Conservation (phyloP, 2,113 vertebrate genomes). For the cattle (Bos taurus) region DNA sequence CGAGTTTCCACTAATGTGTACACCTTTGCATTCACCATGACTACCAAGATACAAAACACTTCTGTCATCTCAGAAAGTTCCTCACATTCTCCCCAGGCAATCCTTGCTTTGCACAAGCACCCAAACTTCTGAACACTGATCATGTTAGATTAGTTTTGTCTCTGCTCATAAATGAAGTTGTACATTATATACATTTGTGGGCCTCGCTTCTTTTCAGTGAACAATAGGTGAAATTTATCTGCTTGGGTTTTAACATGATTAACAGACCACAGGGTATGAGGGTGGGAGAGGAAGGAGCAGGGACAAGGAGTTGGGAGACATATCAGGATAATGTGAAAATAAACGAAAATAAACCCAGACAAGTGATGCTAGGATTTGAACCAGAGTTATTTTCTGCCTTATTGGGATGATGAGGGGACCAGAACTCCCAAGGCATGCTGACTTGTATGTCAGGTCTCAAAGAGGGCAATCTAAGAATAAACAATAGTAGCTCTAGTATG, state of each 20-base stretch:
- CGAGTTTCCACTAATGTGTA: background rate
- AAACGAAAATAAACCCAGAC: background rate
- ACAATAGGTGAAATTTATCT: background rate
- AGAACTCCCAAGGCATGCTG: background rate
- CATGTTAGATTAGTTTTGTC: background rate
- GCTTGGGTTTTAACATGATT: background rate
- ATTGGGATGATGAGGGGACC: background rate
- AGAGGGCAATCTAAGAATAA: background rate
- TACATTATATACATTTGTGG: background rate
- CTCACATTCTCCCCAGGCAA: background rate
- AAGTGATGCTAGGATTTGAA: background rate
- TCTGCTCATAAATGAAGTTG: background rate
- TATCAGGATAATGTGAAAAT: background rate
- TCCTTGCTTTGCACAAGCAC: background rate
- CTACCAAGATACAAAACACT: background rate
- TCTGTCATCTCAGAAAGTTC: background rate
- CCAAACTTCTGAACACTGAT: background rate
- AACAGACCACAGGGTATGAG: background rate
- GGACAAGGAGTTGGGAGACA: background rate
- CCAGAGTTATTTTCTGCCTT: background rate
- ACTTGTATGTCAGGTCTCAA: background rate
- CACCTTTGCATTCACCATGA: background rate
- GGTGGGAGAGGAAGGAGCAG: background rate
- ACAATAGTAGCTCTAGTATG: background rate
- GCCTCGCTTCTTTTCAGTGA: background rate